phyloP scores from a whole-genome alignment of 2,797 vertebrate genomes.

The Sebastes itinus region DNA sequence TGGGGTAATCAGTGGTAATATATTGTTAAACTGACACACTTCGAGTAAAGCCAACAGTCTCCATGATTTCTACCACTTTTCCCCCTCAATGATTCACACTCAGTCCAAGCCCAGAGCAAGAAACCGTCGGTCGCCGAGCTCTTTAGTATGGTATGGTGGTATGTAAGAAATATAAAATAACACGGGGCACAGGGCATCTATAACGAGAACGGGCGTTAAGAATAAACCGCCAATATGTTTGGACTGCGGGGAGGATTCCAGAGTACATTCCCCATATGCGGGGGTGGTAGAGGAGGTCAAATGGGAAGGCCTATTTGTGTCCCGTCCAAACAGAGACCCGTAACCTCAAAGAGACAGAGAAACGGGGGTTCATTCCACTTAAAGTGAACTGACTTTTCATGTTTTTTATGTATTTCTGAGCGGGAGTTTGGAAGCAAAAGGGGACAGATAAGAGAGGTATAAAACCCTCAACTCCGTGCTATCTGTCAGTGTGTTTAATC shows the following conservation, averaged over 20 bases:
- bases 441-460: not conserved
- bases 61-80: not conserved
- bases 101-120: not conserved
- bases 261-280: slow-evolving; percentile 74
- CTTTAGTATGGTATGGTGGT: slow-evolving; percentile 47
- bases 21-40: not conserved
- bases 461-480: slow-evolving; percentile 11
- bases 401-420: not conserved
- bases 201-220: slow-evolving; percentile 72
- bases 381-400: not conserved
- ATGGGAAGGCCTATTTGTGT: slow-evolving; percentile 74
- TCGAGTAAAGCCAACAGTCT: not conserved
- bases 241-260: slow-evolving; percentile 74
- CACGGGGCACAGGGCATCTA: slow-evolving; percentile 61
- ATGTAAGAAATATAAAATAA: slow-evolving; percentile 67
- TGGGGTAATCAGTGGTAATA: not conserved
- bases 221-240: slow-evolving; percentile 79
- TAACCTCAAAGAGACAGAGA: slow-evolving; percentile 14
- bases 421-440: not conserved
- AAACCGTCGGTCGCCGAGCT: slow-evolving; percentile 26
- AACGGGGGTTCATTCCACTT: not conserved
- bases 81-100: not conserved
- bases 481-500: slow-evolving; percentile 70
- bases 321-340: slow-evolving; percentile 38
- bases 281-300: slow-evolving; percentile 60